Percentiles rank a stretch among this genome's conserved stretches.
Evolutionary conservation across 2,888 invertebrate species (phyloP).

Genomic region (Masnerella sp.): DNA sequence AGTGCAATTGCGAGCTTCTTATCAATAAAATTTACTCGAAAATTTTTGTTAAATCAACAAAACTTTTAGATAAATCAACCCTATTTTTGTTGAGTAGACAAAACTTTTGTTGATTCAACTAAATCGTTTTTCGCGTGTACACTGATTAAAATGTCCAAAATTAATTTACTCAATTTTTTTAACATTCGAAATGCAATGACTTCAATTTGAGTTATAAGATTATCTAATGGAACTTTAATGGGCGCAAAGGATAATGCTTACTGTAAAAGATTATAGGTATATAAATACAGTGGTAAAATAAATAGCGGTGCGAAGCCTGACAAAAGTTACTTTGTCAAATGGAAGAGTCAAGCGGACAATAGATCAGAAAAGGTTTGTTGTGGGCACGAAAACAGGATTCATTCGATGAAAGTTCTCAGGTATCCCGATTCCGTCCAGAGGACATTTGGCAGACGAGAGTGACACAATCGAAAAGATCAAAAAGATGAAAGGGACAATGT

Average conservation of each 20-base stretch:
- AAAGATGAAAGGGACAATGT: slow-evolving; percentile 61
- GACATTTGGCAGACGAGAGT: slow-evolving; percentile 39
- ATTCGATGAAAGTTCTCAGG: slow-evolving; percentile 29
- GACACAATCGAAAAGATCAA: slow-evolving; percentile 60
- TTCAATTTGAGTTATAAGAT: too few species aligned
- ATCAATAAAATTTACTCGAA: too few species aligned
- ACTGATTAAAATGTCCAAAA: too few species aligned
- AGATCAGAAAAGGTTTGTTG: slow-evolving; percentile 24
- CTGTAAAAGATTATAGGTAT: slow-evolving; percentile 20
- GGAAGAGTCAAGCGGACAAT: slow-evolving; percentile 52
- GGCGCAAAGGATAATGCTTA: slow-evolving; percentile 5
- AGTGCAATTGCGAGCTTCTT: too few species aligned
- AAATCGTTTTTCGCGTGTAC: too few species aligned
- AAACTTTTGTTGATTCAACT: too few species aligned
- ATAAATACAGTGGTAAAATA: too few species aligned
- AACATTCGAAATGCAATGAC: too few species aligned
- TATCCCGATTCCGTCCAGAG: slow-evolving; percentile 39
- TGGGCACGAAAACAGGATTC: slow-evolving; percentile 18
- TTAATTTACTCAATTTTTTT: too few species aligned
- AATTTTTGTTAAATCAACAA: too few species aligned
- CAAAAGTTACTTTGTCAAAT: slow-evolving; percentile 55
- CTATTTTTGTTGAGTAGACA: too few species aligned
- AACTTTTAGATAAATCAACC: too few species aligned
- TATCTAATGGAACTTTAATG: slow-evolving; percentile 23
- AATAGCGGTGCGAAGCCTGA: slow-evolving; percentile 11